phyloP scores from a whole-genome alignment of 1,140 invertebrate genomes.

The Chironomus tepperi region DNA sequence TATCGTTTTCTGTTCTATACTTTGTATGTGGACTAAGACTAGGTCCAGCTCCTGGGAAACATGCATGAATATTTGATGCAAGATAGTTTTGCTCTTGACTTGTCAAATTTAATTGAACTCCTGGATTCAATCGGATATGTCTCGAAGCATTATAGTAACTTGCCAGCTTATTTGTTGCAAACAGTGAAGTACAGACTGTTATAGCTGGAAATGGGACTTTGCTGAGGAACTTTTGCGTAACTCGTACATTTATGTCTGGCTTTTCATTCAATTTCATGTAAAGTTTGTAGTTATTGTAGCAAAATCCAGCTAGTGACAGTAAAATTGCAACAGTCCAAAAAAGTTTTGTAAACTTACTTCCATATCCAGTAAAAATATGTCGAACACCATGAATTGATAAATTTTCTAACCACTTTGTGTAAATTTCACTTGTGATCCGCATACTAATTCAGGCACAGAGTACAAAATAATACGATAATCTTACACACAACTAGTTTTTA shows the following conservation, averaged over 20 bases:
- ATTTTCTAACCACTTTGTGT: not conserved
- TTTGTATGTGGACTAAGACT: too few relatives aligned
- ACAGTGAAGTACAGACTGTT: not conserved
- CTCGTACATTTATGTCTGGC: not conserved
- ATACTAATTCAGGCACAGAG: too few relatives aligned
- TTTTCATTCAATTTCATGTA: not conserved
- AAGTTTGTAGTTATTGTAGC: not conserved
- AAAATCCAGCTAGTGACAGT: too few relatives aligned
- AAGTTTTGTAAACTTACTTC: not conserved
- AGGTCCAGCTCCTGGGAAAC: too few relatives aligned
- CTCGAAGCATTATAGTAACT: not conserved
- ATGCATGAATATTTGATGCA: not conserved
- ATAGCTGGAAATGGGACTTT: slow-evolving; percentile 42
- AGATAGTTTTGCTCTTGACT: not conserved
- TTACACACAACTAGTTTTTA: too few relatives aligned
- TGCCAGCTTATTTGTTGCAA: not conserved
- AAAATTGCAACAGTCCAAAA: not conserved
- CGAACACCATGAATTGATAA: not conserved
- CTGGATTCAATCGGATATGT: not conserved
- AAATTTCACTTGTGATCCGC: too few relatives aligned
- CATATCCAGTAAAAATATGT: not conserved
- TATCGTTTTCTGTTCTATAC: not conserved
- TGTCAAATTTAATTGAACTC: not conserved
- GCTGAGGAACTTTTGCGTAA: slow-evolving; percentile 24
- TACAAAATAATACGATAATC: too few relatives aligned